A percentile compares a stretch with the other conserved stretches of the same genome.
phyloP scores from a whole-genome alignment of 2,113 vertebrate genomes.

The Isichthys henryi region DNA sequence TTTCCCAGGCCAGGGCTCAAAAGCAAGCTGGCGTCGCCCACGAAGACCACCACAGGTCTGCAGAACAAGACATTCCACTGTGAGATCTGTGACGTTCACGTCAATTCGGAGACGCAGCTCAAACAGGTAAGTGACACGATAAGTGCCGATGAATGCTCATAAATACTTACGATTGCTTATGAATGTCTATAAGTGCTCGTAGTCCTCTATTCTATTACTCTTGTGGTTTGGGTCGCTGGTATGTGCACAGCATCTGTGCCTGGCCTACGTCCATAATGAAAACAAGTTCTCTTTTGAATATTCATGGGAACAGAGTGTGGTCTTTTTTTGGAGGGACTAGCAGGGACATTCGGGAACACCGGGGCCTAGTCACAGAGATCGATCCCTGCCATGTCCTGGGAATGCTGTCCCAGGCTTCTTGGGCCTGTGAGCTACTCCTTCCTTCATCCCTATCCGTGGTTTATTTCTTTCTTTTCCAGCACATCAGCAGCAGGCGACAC shows the following conservation, averaged over 20 bases:
- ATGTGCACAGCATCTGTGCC: conserved; percentile 38
- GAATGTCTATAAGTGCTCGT: background rate
- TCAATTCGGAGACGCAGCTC: conserved; percentile 97
- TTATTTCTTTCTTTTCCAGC: conserved; percentile 55
- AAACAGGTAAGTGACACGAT: conserved; percentile 86
- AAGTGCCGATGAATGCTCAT: conserved; percentile 32
- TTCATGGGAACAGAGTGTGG: conserved; percentile 21
- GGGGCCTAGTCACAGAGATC: background rate
- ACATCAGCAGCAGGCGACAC: conserved; percentile 94
- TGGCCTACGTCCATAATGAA: conserved; percentile 36
- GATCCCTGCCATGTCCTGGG: background rate
- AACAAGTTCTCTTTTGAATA: conserved; percentile 37
- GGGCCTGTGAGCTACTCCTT: background rate
- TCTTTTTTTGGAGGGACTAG: conserved; percentile 11
- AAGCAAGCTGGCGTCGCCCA: conserved; percentile 69
- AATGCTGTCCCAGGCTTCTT: background rate
- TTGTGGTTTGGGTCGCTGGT: conserved; percentile 29
- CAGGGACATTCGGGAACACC: background rate
- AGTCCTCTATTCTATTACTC: conserved; percentile 14
- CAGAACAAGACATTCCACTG: conserved; percentile 99
- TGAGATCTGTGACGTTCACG: conserved; percentile 96
- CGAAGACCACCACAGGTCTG: conserved; percentile 80
- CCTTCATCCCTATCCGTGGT: background rate
- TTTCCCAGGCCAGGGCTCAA: conserved; percentile 90
- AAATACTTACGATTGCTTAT: conserved; percentile 56